Base-by-base conservation (phyloP, 2,797 vertebrate genomes). In the Nannoperca obscura region DNA sequence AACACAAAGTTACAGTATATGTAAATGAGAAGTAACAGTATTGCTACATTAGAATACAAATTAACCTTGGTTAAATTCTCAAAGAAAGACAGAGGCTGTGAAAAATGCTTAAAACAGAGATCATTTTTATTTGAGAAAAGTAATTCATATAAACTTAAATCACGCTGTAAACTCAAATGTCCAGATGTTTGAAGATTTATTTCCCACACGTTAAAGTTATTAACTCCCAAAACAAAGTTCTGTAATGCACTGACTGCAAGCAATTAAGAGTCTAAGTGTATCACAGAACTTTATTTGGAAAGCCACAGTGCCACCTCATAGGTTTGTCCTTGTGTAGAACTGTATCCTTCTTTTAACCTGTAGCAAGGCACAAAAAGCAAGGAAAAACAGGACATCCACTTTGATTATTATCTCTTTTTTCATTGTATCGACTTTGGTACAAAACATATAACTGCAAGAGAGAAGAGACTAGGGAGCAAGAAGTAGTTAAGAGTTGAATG, bases 251-350 rank as follows among this genome's bases (percentile, higher is more conserved):
- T 96, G 95, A 96, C 96, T 96, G 91, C 95, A 81, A 90, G 92
- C 91, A 94, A 88, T 93, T 88, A 94, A 47, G 94, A 96, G 95
- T 95, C 96, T 88, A 86, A 96, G 96, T 96, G 95, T 95, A 95
- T 95, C 94, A 96, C 95, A 96, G 96, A 96, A 96, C 96, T 96
- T 96, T 95, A 95, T 95, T 94, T 95, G 95, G 96, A 95, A 95
- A 96, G 95, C 92, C 95, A 94, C 78, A 89, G 88, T 92, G 92
- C 91, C 91, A 92, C 91, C 91, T 92, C 89, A 91, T 83, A 91
- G 90, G 91, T 89, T 90, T 92, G 91, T 92, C 91, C 87, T 90
- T 90, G 82, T 90, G 86, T 76, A 73, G 88, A 86, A 80, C 84
- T 78, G 81, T 86, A 86, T 88, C 86, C 89, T 88, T 77, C 81